These are phyloP conservation scores for Thunnus thynnus DNA, from an alignment of 2,113 vertebrate genomes.

Conservation along the genomic window DNA sequence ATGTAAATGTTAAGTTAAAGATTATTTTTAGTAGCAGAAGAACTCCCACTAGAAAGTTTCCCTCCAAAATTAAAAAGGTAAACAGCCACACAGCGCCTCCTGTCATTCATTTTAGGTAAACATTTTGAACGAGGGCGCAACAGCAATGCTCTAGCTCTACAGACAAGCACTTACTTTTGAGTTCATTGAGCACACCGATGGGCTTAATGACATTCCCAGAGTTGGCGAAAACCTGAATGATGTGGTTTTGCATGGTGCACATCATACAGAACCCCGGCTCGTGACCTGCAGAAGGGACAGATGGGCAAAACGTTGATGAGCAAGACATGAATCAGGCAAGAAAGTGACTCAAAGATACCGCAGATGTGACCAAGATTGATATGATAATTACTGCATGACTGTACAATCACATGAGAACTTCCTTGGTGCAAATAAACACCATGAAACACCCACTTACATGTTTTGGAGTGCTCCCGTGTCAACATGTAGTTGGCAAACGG, in stretches of 20 bases:
- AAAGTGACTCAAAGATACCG: neutral
- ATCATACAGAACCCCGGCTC: constrained; percentile 97
- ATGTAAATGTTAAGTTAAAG: neutral
- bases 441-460: constrained; percentile 85
- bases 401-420: neutral
- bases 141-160: neutral
- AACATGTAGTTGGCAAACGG: constrained; percentile 97
- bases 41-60: constrained; percentile 29
- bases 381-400: neutral
- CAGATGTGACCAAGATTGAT: neutral
- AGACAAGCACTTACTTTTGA: constrained; percentile 85
- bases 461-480: constrained; percentile 95
- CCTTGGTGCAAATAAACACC: neutral
- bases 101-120: constrained; percentile 24
- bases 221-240: constrained; percentile 93
- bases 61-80: constrained; percentile 59
- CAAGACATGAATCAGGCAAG: neutral
- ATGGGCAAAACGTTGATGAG: constrained; percentile 13
- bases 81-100: constrained; percentile 52
- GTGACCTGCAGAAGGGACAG: constrained; percentile 85
- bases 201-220: constrained; percentile 95
- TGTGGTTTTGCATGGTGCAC: constrained; percentile 97
- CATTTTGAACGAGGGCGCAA: neutral
- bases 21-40: neutral
- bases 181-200: constrained; percentile 92